Conservation (phyloP, 2,797 vertebrate species). For the Champsocephalus esox region DNA sequence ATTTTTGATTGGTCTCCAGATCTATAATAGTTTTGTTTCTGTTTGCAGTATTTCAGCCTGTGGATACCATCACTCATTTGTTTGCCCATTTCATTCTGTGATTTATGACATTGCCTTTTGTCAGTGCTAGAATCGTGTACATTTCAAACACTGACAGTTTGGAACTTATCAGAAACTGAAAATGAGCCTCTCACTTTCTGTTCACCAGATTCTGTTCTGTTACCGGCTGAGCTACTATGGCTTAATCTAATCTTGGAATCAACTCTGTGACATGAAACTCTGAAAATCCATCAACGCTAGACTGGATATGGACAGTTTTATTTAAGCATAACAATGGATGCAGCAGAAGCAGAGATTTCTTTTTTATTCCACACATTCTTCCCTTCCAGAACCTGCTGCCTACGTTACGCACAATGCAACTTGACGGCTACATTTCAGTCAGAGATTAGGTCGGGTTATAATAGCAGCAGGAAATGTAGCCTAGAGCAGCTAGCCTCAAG, state of each 20-base stretch:
- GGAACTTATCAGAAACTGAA: conserved; percentile 1
- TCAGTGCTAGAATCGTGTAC: not conserved
- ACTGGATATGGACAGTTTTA: not conserved
- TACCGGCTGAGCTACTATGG: conserved; percentile 1
- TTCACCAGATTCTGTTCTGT: not conserved
- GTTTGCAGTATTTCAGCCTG: not conserved
- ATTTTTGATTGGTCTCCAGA: not conserved
- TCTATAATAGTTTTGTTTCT: conserved; percentile 1
- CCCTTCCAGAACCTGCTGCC: not conserved
- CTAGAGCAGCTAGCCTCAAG: not conserved
- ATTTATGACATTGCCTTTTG: conserved; percentile 10
- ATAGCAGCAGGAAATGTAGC: not conserved
- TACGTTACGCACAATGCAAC: conserved; percentile 1
- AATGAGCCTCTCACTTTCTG: not conserved
- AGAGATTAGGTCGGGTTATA: not conserved
- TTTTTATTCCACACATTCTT: not conserved
- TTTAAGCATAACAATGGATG: not conserved
- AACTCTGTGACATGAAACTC: conserved; percentile 1
- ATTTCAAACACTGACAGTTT: not conserved
- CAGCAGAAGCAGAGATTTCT: not conserved
- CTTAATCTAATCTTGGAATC: conserved; percentile 12
- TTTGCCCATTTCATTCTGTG: not conserved
- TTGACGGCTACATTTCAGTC: not conserved
- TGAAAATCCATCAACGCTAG: not conserved
- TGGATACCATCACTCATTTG: conserved; percentile 2